Conservation (phyloP, 2,888 invertebrate species). For the Seladonia tumulorum region DNA sequence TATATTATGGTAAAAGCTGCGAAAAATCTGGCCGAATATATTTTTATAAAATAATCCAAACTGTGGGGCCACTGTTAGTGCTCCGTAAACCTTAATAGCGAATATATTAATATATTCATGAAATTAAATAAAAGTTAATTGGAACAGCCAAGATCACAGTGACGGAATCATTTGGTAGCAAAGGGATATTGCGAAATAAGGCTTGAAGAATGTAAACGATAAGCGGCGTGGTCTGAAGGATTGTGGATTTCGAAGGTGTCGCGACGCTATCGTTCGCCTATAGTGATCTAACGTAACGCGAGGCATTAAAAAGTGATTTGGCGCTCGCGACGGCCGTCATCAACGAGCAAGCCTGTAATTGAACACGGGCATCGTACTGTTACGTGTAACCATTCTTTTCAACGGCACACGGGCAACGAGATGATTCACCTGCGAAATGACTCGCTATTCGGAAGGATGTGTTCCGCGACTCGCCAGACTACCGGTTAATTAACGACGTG, state of each 20-base stretch:
- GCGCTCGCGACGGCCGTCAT: neutral
- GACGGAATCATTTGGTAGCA: neutral
- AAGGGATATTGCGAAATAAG: neutral
- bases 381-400: neutral
- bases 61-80: too few species aligned
- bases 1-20: too few species aligned
- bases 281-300: neutral
- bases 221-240: neutral
- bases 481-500: slow-evolving; percentile 78
- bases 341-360: neutral
- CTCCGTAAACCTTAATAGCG: neutral
- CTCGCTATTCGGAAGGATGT: slow-evolving; percentile 36
- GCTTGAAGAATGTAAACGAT: neutral
- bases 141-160: too few species aligned
- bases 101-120: neutral
- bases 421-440: slow-evolving; percentile 41
- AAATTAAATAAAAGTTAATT: too few species aligned
- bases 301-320: neutral
- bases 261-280: neutral
- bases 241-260: neutral
- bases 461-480: slow-evolving; percentile 53
- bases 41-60: too few species aligned
- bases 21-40: too few species aligned
- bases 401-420: slow-evolving; percentile 26
- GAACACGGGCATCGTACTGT: slow-evolving; percentile 5